Conservation (phyloP, 2,888 invertebrate genomes). For the Hydriomena furcata region DNA sequence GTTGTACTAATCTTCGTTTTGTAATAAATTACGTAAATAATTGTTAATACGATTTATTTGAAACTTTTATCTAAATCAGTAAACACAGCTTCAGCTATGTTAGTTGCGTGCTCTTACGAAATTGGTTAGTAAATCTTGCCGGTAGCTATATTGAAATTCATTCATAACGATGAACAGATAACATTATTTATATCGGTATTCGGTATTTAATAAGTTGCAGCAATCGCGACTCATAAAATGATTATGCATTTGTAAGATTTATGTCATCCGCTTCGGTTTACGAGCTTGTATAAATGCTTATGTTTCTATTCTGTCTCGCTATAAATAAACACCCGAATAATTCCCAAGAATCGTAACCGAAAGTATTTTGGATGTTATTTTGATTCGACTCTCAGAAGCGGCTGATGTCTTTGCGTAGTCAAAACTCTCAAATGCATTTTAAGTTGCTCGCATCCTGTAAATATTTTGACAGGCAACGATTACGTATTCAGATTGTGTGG, state of each 20-base stretch:
- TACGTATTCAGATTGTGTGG: constrained; percentile 38
- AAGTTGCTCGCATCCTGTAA: constrained; percentile 39
- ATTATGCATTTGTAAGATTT: constrained; percentile 53
- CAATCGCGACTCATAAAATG: constrained; percentile 39
- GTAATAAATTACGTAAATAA: constrained; percentile 17
- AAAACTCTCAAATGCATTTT: constrained; percentile 45
- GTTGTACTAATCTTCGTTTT: constrained; percentile 37
- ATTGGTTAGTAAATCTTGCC: constrained; percentile 14
- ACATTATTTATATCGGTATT: constrained; percentile 32
- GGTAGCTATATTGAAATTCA: constrained; percentile 23
- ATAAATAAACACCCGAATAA: constrained; percentile 32
- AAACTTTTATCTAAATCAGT: constrained; percentile 19
- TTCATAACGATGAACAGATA: constrained; percentile 26
- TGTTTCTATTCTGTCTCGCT: constrained; percentile 41
- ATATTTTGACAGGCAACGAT: constrained; percentile 45
- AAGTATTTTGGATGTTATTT: constrained; percentile 33
- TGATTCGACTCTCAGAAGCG: constrained; percentile 40
- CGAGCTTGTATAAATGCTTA: constrained; percentile 52
- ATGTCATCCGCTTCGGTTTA: constrained; percentile 58
- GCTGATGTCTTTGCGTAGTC: constrained; percentile 40
- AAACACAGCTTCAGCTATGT: constrained; percentile 15
- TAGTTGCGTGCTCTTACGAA: constrained; percentile 7
- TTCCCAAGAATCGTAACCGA: constrained; percentile 26
- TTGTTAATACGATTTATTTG: constrained; percentile 10
- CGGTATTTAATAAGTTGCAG: constrained; percentile 35